Conservation (phyloP, 2,888 invertebrate genomes). For the Hirtodrosophila cameraria region DNA sequence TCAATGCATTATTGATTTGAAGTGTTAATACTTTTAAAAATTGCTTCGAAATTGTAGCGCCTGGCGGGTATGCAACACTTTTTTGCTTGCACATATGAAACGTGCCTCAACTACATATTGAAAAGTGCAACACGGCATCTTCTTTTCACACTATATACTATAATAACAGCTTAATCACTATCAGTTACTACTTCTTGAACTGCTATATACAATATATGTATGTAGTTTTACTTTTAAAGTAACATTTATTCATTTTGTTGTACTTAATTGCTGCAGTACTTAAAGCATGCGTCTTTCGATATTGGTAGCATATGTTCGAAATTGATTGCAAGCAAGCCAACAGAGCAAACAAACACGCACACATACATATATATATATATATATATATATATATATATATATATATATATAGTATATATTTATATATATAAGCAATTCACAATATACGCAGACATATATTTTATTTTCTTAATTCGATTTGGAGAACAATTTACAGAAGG, state of each 20-base stretch:
- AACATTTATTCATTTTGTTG: constrained; percentile 42
- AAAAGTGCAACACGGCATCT: constrained; percentile 15
- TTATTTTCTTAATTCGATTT: constrained; percentile 27
- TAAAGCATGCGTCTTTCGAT: constrained; percentile 35
- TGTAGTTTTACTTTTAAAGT: constrained; percentile 27
- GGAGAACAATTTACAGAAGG: constrained; percentile 79
- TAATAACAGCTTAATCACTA: constrained; percentile 20
- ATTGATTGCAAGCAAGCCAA: constrained; percentile 46
- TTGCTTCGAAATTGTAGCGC: constrained; percentile 18
- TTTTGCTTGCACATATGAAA: constrained; percentile 12
- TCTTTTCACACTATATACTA: constrained; percentile 8
- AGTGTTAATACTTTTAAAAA: constrained; percentile 11
- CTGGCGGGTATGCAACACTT: constrained; percentile 44
- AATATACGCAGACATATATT: constrained; percentile 9
- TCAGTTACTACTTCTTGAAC: constrained; percentile 8
- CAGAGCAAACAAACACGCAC: constrained; percentile 21
- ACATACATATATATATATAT: background rate
- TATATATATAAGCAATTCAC: background rate
- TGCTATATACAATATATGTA: constrained; percentile 22
- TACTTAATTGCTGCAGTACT: constrained; percentile 39
- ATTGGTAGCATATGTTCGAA: constrained; percentile 33
- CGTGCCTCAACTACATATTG: constrained; percentile 7
- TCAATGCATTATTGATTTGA: constrained; percentile 17
- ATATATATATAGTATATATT: background rate
- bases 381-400: background rate